phyloP scores from a whole-genome alignment of 2,797 vertebrate genomes.

The Bradypodion pumilum region DNA sequence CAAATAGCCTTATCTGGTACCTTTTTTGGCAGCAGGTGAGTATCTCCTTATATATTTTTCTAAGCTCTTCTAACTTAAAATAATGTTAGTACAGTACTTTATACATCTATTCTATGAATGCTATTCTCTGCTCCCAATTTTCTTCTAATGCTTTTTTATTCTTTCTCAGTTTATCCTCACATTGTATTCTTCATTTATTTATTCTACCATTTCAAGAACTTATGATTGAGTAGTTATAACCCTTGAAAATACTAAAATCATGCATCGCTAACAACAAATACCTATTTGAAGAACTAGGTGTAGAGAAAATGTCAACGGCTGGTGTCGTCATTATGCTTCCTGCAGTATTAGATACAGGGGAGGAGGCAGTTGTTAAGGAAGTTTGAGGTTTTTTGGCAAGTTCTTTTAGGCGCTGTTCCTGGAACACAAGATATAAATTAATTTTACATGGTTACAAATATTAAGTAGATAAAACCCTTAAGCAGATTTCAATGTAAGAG shows the following conservation, averaged over 20 bases:
- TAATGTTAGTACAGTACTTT: too few relatives aligned
- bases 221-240: not conserved
- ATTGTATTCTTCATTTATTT: not conserved
- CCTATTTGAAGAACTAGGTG: slow-evolving; percentile 97
- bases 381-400: slow-evolving; percentile 94
- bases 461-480: not conserved
- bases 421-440: slow-evolving; percentile 57
- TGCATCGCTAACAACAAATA: slow-evolving; percentile 54
- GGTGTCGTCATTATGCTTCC: slow-evolving; percentile 93
- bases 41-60: not conserved
- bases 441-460: not conserved
- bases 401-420: slow-evolving; percentile 97
- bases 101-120: not conserved
- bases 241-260: too few relatives aligned
- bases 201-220: not conserved
- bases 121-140: not conserved
- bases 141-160: not conserved
- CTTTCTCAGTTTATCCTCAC: not conserved
- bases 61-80: too few relatives aligned
- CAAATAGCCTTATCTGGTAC: not conserved
- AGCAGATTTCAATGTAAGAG: not conserved
- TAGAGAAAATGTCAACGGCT: slow-evolving; percentile 97
- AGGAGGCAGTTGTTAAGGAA: slow-evolving; percentile 94
- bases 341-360: slow-evolving; percentile 91
- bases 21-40: not conserved